phyloP scores from a whole-genome alignment of 2,888 invertebrate species.

The Meteorus cinctellus region DNA sequence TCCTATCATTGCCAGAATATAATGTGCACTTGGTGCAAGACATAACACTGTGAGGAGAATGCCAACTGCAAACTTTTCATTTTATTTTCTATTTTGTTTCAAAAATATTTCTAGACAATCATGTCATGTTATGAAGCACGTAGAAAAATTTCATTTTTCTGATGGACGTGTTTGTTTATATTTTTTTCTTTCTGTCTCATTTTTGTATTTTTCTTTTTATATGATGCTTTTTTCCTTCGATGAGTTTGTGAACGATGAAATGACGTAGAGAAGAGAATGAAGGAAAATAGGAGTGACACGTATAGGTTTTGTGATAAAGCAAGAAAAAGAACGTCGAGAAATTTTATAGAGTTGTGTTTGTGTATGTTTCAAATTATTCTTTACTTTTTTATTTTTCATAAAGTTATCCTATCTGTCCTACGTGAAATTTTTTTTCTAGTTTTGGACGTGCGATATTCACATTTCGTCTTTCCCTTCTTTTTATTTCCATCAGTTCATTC shows the following conservation, averaged over 20 bases:
- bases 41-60: not conserved
- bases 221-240: not conserved
- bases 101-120: not conserved
- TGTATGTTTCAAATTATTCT: slow-evolving; percentile 1
- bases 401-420: not conserved
- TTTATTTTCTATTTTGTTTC: not conserved
- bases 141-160: slow-evolving; percentile 13
- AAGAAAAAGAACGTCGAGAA: not conserved
- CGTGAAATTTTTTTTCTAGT: not conserved
- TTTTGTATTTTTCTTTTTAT: not conserved
- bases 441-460: not conserved
- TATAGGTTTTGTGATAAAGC: not conserved
- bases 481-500: slow-evolving; percentile 26
- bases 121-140: not conserved
- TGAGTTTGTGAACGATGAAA: no score
- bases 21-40: slow-evolving; percentile 23
- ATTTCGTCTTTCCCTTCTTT: slow-evolving; percentile 10
- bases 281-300: slow-evolving; percentile 1
- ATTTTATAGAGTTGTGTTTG: not conserved
- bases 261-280: not conserved
- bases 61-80: not conserved
- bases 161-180: slow-evolving; percentile 4
- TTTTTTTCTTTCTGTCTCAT: not conserved
- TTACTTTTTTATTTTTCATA: not conserved
- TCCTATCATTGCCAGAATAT: slow-evolving; percentile 30